Conservation (phyloP, 2,797 vertebrate genomes). For the Trichosurus vulpecula region DNA sequence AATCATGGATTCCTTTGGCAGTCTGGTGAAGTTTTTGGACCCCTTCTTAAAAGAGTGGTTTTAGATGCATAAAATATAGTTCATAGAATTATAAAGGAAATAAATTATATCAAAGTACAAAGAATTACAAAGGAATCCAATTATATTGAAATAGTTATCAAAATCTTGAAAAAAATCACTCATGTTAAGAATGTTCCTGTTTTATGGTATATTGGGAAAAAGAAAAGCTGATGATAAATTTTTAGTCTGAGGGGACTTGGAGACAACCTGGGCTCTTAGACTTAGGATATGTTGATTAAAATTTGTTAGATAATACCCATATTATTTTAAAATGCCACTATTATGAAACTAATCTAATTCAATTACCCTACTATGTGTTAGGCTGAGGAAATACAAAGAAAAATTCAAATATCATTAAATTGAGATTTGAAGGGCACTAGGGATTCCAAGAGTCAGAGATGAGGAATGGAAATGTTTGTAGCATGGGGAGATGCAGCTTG, state of each 20-base stretch:
- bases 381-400: not conserved
- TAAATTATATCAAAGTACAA: not conserved
- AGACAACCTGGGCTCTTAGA: not conserved
- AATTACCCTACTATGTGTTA: not conserved
- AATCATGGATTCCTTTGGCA: conserved; percentile 10
- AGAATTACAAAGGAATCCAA: not conserved
- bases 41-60: conserved; percentile 30
- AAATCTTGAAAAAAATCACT: not conserved
- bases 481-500: not conserved
- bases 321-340: not conserved
- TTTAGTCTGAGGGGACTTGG: not conserved
- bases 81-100: not conserved
- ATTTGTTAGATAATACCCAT: not conserved
- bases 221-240: not conserved
- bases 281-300: not conserved
- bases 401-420: not conserved
- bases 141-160: not conserved
- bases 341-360: not conserved
- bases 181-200: not conserved
- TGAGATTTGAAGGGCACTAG: not conserved
- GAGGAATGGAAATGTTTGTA: not conserved
- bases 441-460: not conserved
- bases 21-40: not conserved
- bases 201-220: not conserved
- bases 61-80: conserved; percentile 9